Evolutionary conservation across 2,113 vertebrate species (phyloP).

Genomic region (Catharus minimus): DNA sequence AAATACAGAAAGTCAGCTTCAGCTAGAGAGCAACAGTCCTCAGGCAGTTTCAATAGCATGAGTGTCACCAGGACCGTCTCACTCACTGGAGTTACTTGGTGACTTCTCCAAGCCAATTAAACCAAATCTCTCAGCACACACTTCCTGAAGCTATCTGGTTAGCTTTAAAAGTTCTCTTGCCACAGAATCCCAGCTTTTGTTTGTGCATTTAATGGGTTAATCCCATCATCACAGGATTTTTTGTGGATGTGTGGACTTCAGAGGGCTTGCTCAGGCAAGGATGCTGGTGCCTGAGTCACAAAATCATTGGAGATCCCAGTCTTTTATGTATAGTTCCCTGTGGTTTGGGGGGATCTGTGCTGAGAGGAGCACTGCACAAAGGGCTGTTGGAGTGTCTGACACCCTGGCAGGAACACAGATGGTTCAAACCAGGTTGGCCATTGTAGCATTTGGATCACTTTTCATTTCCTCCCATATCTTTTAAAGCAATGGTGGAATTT

Average conservation of each 20-base stretch:
- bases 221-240: neutral
- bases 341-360: neutral
- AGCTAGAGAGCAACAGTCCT: neutral
- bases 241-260: neutral
- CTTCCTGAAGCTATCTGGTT: neutral
- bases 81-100: neutral
- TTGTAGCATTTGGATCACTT: neutral
- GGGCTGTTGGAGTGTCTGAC: neutral
- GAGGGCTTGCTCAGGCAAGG: neutral
- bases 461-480: neutral
- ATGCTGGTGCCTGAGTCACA: neutral
- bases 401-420: neutral
- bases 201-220: neutral
- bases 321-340: neutral
- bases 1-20: neutral
- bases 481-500: neutral
- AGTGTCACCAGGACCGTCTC: neutral
- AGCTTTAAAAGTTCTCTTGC: neutral
- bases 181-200: neutral
- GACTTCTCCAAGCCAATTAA: neutral
- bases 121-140: neutral
- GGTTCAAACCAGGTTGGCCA: neutral
- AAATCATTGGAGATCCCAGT: neutral
- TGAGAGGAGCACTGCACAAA: neutral
- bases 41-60: neutral